Base-by-base conservation (phyloP, 2,888 invertebrate genomes). In the Ophioninae sp. region DNA sequence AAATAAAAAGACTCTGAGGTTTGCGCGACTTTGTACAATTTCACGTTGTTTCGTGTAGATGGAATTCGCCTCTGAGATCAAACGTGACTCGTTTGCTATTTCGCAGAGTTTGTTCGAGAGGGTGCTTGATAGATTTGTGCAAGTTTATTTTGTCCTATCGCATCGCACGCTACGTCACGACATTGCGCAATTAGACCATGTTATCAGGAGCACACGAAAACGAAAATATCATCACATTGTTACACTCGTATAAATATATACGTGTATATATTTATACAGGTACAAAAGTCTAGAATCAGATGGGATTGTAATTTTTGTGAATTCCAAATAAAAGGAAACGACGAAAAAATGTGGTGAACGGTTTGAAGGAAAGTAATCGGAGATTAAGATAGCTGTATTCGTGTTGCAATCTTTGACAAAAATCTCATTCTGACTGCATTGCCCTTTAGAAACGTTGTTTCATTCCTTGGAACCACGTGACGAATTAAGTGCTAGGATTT, bases 181-280 rank as follows among this genome's bases (percentile, higher is more conserved):
- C 79, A 85, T 85, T 73, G 81, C 41, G 80, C 83, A 85, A 85
- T 85, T 85, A 85, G 79, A 83, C 68, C 68, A 64, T 78, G 56
- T 82, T 79, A 70, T 76, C 73, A 79, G 61, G 70, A 50, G 13
- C 44, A 68, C 68, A 69, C 68, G 30, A 61, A 20, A 30, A n/a
- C 57, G 57, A 7, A 57, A 76, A 67, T 57, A 56, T 76, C 41
- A 10, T 41, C 10, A 57, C 65, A 64, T 17, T 56, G 65, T 75
- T 21, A 41, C 37, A 23, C 64, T 20, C 62, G 21, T 30, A 23
- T 39, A 39, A 59, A 39, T 41, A 21, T 72, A 39, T 10, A 8
- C 6, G 13, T 30, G 30, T 30, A 30, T 1, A 30, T 30, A 30
- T 30, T 30, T 30, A 30, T 30, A 30, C 30, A 30, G 30, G 30